Base-by-base conservation (phyloP, 2,888 invertebrate genomes). In the Bursaphelenchus okinawaensis region DNA sequence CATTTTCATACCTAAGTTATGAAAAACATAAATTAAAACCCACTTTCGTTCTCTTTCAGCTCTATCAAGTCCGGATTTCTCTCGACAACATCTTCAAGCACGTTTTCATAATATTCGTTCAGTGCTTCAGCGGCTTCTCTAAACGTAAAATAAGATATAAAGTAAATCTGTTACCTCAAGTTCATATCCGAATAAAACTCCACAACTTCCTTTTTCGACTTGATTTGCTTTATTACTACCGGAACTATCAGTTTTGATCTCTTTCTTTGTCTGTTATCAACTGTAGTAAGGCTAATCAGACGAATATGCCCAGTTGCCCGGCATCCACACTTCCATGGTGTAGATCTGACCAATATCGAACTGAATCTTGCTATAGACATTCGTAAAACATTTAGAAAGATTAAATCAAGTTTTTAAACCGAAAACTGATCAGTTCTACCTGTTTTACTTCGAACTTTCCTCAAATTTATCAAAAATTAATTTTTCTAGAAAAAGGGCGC, bases 191-290 rank as follows among this genome's bases (percentile, higher is more conserved):
- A 68, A 68, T 71, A 75, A 27, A 76, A 68, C 55, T 76, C 77
- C 7, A 75, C 74, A 8, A 67, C 23, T 51, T 57, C 52, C 57
- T 77, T 77, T 16, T 65, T 67, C 24, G 73, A 69, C 54, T 74
- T 76, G 27, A 70, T 73, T 12, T 69, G 66, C 63, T 76, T 76
- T 19, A 76, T 68, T n/a, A 75, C 63, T 19, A 73, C 67, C n/a
- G 73, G 67, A 27, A 73, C 76, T 23, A 76, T 71, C 59, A 56
- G 74, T 51, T 74, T 75, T 8, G 67, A 52, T 55, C 63, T 71
- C 6, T 65, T 68, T 40, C 74, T 63, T 58, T 68, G 68, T n/a
- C 70, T 62, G 1, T n/a, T 40, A 40, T 40, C 12, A 16, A 16
- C 40, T 40, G 40, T 12, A 1, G 40, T 40, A n/a, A 40, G n/a